Conservation (phyloP, 2,888 invertebrate species). For the Chalcosyrphus nemorum region DNA sequence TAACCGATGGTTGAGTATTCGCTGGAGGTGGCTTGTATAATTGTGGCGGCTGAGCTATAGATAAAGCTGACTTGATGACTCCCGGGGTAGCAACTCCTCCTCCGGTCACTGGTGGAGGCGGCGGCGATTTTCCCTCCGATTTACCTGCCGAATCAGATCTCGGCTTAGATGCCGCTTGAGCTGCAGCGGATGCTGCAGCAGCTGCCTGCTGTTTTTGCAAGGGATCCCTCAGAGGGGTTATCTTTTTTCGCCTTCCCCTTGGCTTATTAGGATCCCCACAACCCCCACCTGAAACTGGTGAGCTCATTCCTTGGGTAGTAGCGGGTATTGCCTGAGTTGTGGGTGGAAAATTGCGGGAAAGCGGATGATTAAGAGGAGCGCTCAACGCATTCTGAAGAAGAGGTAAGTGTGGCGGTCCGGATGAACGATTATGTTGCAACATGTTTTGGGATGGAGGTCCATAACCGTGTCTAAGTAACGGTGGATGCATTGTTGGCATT, state of each 20-base stretch:
- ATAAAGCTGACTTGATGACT: constrained; percentile 74
- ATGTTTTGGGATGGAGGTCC: constrained; percentile 76
- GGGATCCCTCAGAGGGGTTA: constrained; percentile 81
- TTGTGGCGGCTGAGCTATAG: constrained; percentile 83
- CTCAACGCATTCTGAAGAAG: constrained; percentile 80
- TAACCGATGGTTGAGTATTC: constrained; percentile 83
- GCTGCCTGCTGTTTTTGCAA: constrained; percentile 83
- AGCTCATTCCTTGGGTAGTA: constrained; percentile 36
- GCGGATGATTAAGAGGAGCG: constrained; percentile 78
- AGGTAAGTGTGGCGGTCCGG: constrained; percentile 74
- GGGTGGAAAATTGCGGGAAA: constrained; percentile 75
- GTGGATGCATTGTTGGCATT: constrained; percentile 81
- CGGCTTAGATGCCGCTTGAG: constrained; percentile 66
- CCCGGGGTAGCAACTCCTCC: constrained; percentile 42
- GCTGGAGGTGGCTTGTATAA: constrained; percentile 82
- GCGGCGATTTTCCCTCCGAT: constrained; percentile 10
- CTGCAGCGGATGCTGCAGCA: constrained; percentile 83
- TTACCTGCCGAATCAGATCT: constrained; percentile 22
- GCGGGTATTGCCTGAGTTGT: constrained; percentile 65
- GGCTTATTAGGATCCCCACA: constrained; percentile 76
- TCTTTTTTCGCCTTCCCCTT: constrained; percentile 81
- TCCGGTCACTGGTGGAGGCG: background rate
- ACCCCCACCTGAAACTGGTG: constrained; percentile 48
- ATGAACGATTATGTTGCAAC: constrained; percentile 76
- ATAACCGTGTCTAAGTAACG: constrained; percentile 79